These are phyloP conservation scores for Menura novaehollandiae DNA, from an alignment of 2,113 vertebrate genomes.

Conservation along the genomic window DNA sequence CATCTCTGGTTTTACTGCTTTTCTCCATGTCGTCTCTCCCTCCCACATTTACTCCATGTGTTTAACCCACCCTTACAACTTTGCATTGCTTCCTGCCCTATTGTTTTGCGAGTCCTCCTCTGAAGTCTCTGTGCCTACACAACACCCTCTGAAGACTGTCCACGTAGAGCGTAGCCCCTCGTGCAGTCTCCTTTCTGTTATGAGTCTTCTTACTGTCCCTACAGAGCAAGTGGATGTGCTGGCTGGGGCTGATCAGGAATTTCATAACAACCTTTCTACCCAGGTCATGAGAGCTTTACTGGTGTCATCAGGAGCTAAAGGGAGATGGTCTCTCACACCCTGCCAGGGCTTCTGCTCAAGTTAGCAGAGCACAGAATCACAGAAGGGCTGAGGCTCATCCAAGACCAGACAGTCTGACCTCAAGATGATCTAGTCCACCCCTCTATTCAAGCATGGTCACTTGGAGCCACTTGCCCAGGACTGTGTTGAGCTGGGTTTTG, in stretches of 20 bases:
- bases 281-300: neutral
- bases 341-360: neutral
- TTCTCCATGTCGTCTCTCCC: neutral
- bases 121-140: neutral
- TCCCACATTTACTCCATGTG: neutral
- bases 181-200: neutral
- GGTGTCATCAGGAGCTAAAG: neutral
- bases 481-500: neutral
- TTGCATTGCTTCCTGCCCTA: neutral
- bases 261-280: neutral
- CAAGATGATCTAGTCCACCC: neutral
- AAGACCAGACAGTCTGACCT: neutral
- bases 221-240: neutral
- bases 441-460: neutral
- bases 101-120: neutral
- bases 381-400: neutral
- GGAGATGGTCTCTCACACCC: neutral
- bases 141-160: neutral
- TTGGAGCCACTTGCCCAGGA: neutral
- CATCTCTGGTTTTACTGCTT: slow-evolving; percentile 15
- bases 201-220: neutral
- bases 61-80: neutral
- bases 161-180: fast-evolving
- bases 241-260: neutral
- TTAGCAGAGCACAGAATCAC: neutral